Evolutionary conservation across 1,140 invertebrate species (phyloP).

Genomic region (Bilobella aurantiaca): DNA sequence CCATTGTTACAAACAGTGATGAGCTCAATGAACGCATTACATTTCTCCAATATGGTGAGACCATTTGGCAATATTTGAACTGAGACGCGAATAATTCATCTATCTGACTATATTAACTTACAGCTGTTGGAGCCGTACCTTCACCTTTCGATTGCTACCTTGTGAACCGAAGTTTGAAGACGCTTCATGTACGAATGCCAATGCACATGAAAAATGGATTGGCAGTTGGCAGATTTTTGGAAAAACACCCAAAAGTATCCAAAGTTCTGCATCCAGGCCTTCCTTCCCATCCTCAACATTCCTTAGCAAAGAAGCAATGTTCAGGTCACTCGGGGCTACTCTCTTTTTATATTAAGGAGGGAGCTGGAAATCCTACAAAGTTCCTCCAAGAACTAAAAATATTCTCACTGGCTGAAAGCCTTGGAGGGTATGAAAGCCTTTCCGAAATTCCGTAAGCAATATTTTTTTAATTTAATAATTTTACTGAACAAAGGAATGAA

Average conservation of each 20-base stretch:
- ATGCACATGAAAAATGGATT: slow-evolving; percentile 70
- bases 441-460: slow-evolving; percentile 50
- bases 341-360: slow-evolving; percentile 75
- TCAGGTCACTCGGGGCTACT: slow-evolving; percentile 87
- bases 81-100: background rate
- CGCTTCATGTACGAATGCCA: slow-evolving; percentile 81
- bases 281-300: slow-evolving; percentile 82
- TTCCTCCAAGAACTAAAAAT: slow-evolving; percentile 70
- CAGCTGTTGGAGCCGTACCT: slow-evolving; percentile 80
- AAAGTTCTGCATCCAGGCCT: slow-evolving; percentile 78
- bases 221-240: slow-evolving; percentile 66
- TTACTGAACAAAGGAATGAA: no score
- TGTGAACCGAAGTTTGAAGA: slow-evolving; percentile 90
- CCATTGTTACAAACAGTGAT: slow-evolving; percentile 61
- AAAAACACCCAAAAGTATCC: slow-evolving; percentile 62
- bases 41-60: slow-evolving; percentile 80
- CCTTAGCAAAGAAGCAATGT: slow-evolving; percentile 70
- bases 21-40: slow-evolving; percentile 59
- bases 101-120: slow-evolving; percentile 16
- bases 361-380: slow-evolving; percentile 58
- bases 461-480: no score
- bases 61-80: background rate
- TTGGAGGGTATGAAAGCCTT: slow-evolving; percentile 91
- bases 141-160: slow-evolving; percentile 93
- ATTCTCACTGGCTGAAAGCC: slow-evolving; percentile 84